Evolutionary conservation across 2,113 vertebrate genomes (phyloP).

Genomic region (Chrysochloris asiatica): DNA sequence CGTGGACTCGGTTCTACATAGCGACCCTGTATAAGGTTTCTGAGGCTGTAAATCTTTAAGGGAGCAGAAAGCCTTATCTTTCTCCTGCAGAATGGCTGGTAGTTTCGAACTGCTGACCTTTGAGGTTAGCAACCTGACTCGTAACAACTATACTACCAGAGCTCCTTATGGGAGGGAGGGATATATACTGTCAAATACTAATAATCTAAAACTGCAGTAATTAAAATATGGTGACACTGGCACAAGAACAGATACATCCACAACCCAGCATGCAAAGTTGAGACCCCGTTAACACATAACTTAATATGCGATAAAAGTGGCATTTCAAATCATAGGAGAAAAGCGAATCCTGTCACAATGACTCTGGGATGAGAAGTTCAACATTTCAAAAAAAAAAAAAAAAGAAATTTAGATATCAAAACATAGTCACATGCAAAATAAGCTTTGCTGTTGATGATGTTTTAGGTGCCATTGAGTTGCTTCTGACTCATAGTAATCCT

Average conservation of each 20-base stretch:
- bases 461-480: background rate
- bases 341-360: background rate
- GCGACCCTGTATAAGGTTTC: too few relatives aligned
- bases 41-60: too few relatives aligned
- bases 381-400: background rate
- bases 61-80: too few relatives aligned
- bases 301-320: background rate
- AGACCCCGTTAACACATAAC: background rate
- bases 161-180: too few relatives aligned
- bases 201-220: background rate
- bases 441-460: background rate
- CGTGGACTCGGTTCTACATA: too few relatives aligned
- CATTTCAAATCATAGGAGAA: background rate
- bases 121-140: too few relatives aligned
- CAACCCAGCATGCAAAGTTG: background rate
- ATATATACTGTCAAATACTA: conserved; percentile 3
- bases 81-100: too few relatives aligned
- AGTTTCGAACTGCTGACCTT: too few relatives aligned
- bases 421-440: conserved; percentile 9
- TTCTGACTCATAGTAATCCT: background rate
- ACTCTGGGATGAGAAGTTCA: background rate
- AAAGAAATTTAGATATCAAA: conserved; percentile 24
- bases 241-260: background rate
- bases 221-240: background rate
- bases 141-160: too few relatives aligned